A percentile compares a stretch with the other conserved stretches of the same genome.
These are phyloP conservation scores for Apeira syringaria DNA, from an alignment of 2,888 invertebrate species.

Conservation along the genomic window DNA sequence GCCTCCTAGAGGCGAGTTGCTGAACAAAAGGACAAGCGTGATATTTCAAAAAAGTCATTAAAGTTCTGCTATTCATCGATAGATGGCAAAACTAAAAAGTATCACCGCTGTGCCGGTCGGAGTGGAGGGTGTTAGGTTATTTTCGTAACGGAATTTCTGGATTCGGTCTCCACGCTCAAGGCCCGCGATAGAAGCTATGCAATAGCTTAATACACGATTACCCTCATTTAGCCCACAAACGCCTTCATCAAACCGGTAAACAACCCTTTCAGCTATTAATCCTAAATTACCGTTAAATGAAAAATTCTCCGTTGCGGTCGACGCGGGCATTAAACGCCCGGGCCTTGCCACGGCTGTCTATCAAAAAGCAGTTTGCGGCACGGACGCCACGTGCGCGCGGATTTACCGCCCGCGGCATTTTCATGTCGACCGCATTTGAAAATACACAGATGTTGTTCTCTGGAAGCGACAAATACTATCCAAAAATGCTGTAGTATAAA, in stretches of 20 bases:
- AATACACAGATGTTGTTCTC: conserved; percentile 28
- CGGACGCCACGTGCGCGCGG: conserved; percentile 61
- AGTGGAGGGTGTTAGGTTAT: too few species aligned
- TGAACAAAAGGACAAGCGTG: too few species aligned
- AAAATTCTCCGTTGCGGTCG: conserved; percentile 61
- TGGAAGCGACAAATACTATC: conserved; percentile 23
- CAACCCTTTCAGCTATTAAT: conserved; percentile 13
- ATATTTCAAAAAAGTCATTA: too few species aligned
- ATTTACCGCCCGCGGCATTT: conserved; percentile 70
- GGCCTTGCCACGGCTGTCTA: conserved; percentile 63
- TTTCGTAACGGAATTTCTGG: too few species aligned
- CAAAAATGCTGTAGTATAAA: too few species aligned
- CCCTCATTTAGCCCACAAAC: conserved; percentile 2
- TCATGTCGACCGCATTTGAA: conserved; percentile 59
- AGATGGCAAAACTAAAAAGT: too few species aligned
- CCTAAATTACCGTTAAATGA: conserved; percentile 47
- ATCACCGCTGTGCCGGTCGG: too few species aligned
- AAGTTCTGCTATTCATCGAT: too few species aligned
- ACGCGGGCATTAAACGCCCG: conserved; percentile 57
- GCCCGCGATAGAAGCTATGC: too few species aligned
- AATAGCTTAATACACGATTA: too few species aligned
- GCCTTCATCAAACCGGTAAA: conserved; percentile 8
- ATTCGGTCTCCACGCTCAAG: too few species aligned
- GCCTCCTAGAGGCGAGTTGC: too few species aligned
- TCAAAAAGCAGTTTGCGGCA: conserved; percentile 74